Evolutionary conservation across 1,140 invertebrate genomes (phyloP).

Genomic region (Drosophila funebris): DNA sequence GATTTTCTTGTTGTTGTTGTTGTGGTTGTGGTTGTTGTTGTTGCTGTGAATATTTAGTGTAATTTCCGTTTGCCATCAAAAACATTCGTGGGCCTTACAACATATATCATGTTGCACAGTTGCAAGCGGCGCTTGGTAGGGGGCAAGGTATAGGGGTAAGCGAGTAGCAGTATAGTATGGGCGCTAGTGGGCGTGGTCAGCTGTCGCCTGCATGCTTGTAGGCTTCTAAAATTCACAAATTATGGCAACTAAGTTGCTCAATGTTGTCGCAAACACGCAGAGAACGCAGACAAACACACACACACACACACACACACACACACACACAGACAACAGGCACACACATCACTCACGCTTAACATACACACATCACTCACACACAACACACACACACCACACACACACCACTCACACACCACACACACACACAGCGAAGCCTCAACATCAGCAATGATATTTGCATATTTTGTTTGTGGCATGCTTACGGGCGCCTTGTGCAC

Average conservation of each 20-base stretch:
- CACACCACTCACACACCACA: not conserved
- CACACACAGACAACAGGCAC: not conserved
- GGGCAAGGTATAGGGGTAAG: too few relatives aligned
- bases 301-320: slow-evolving; percentile 12
- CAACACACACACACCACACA: not conserved
- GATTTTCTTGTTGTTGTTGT: slow-evolving; percentile 40
- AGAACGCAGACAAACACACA: not conserved
- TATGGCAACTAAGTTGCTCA: slow-evolving; percentile 76
- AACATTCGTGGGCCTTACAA: slow-evolving; percentile 44
- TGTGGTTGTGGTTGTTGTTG: too few relatives aligned
- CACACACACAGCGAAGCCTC: not conserved
- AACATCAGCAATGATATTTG: slow-evolving; percentile 36
- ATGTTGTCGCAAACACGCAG: slow-evolving; percentile 50
- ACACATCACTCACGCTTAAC: not conserved
- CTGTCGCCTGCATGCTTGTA: slow-evolving; percentile 63
- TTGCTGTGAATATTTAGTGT: slow-evolving; percentile 53
- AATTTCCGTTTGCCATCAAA: slow-evolving; percentile 72
- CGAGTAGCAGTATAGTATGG: not conserved
- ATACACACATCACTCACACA: not conserved
- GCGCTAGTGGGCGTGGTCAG: slow-evolving; percentile 11
- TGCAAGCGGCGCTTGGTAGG: slow-evolving; percentile 8
- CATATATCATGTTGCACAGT: slow-evolving; percentile 38
- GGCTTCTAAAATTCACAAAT: slow-evolving; percentile 71
- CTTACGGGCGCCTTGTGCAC: slow-evolving; percentile 65
- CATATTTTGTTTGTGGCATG: slow-evolving; percentile 55